Evolutionary conservation across 2,113 vertebrate species (phyloP), one percentile per base, ranked within the genome.

Genomic region (Nipponia nippon): DNA sequence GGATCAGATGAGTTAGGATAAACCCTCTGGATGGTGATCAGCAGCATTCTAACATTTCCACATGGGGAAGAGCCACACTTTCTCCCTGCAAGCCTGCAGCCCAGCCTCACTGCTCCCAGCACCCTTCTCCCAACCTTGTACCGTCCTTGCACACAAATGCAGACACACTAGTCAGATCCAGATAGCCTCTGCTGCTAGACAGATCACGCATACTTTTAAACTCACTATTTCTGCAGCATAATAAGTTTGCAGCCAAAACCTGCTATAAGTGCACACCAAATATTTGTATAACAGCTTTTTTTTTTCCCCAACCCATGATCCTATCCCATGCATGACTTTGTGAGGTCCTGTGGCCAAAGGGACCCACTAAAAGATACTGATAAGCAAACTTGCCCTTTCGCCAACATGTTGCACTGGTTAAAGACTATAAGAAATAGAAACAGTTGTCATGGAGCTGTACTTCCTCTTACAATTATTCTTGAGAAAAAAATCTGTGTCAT

Each of bases 361-460:
- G 4, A 70, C 38, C 6, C 50, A 7, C 46, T 80, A 53, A 61
- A 69, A 83, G 34, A 80, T 18, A 52, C 30, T 6, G 17, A 80
- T 66, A 70, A 83, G 30, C 30, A 90, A 81, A 77, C 9, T 8
- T 12, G 17, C 20, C 36, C 29, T 75, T 81, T 78, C 29, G 75
- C 15, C 46, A 66, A 32, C 18, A 16, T n/a, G 17, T 38, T 91
- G 63, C 34, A 30, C 72, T 87, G n/a, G 14, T 63, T 87, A 91
- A 84, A 69, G 65, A 50, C 72, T 34, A 70, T 15, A 59, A 75
- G 38, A 94, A 95, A 94, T 2, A 91, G 32, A 93, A 95, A 91
- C 52, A 36, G 94, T 93, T 91, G 95, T 81, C 91, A 96, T 84
- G 89, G 89, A 94, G 76, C 83, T 87, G 34, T 29, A 89, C 83